Base-by-base conservation (phyloP, 2,797 vertebrate species). In the Pangasius mekongensis region DNA sequence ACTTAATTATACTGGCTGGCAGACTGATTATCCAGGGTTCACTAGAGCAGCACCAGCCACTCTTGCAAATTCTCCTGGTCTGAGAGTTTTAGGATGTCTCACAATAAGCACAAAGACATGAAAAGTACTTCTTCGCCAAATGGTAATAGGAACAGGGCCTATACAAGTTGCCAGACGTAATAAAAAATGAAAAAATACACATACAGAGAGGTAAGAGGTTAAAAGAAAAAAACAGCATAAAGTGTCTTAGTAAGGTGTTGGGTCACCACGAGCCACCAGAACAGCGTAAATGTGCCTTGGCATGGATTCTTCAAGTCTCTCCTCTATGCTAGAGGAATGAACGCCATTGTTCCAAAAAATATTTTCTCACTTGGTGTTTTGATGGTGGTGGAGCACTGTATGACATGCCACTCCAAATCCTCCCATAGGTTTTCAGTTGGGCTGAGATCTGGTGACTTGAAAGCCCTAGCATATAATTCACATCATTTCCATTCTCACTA, bases 21-120 rank as follows among this genome's bases (percentile, higher is more conserved):
- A 83, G 60, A n/a, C 47, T 66, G 78, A 83, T 64, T 83, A 64
- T 64, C 47, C 56, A 82, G 56, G 52, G 52, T 30, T 80, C 77
- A 56, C 77, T 33, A 27, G 78, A 39, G 78, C 54, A 60, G 33
- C 30, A 60, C 10, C 78, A 60, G 58, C 6, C 7, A n/a, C 60
- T 83, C 22, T 83, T 47, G 36, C 39, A 83, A 83, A 83, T 47
- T 6, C 58, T 36, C 52, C n/a, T 80, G 52, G 30, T 33, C 52
- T 47, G 58, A 16, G 36, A 64, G 54, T 36, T 80, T 49, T 16
- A 49, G 5, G 20, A 52, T 3, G 54, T 82, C 58, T 27, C 60
- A 83, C 58, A 47, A 83, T 66, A 66, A 64, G 36, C 60, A 64
- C 36, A 83, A 64, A 64, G 58, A n/a, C 58, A 49, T 30, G 58